A percentile compares a stretch with the other conserved stretches of the same genome.
These are phyloP conservation scores for Trachelus tabidus DNA, from an alignment of 2,888 invertebrate genomes.

Conservation along the genomic window DNA sequence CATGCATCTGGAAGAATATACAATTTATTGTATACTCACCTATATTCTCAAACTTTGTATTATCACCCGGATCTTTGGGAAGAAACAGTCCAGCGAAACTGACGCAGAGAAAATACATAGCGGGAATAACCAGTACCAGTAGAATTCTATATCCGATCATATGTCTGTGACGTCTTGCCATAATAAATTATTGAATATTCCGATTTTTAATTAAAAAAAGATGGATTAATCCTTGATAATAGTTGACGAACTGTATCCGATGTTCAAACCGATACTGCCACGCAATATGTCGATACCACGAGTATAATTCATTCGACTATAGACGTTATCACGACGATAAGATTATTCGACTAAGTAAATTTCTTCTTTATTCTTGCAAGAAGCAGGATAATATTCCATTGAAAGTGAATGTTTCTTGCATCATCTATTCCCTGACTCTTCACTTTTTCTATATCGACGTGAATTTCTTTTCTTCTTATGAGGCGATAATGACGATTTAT, in stretches of 20 bases:
- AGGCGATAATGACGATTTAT: not conserved
- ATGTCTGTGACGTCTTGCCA: slow-evolving; percentile 52
- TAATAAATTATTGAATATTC: slow-evolving; percentile 17
- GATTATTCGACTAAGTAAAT: slow-evolving; percentile 8
- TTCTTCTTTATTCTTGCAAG: not conserved
- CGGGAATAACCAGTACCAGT: slow-evolving; percentile 51
- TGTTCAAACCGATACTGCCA: slow-evolving; percentile 18
- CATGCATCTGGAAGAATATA: not conserved
- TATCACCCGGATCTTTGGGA: slow-evolving; percentile 24
- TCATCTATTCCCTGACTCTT: not conserved
- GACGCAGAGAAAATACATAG: slow-evolving; percentile 49
- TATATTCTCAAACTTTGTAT: not conserved
- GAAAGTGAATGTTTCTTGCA: not conserved
- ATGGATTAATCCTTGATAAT: not conserved
- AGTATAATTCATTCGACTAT: slow-evolving; percentile 20
- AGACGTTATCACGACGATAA: slow-evolving; percentile 18
- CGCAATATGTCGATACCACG: slow-evolving; percentile 9
- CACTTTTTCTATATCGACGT: not conserved
- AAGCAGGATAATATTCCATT: not conserved
- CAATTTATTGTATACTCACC: not conserved
- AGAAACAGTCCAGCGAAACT: slow-evolving; percentile 37
- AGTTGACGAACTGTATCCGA: not conserved
- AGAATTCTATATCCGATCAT: slow-evolving; percentile 53
- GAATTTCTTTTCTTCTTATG: not conserved
- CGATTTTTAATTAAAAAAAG: not conserved